A percentile compares a stretch with the other conserved stretches of the same genome.
phyloP scores from a whole-genome alignment of 2,888 invertebrate genomes.

The Mesorhabditis belari region DNA sequence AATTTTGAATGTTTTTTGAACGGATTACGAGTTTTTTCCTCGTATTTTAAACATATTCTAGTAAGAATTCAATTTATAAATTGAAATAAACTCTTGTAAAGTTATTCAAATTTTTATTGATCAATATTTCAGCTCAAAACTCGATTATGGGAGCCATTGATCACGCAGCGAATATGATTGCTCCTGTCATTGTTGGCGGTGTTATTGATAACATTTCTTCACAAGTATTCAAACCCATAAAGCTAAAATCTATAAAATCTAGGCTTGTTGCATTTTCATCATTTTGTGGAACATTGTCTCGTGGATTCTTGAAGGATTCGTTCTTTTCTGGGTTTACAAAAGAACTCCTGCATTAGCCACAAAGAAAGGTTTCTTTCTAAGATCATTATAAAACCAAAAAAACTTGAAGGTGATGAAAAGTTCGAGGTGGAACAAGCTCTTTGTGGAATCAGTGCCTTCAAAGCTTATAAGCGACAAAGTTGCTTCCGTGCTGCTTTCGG shows the following conservation, averaged over 20 bases:
- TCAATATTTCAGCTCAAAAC: constrained; percentile 38
- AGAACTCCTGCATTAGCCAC: constrained; percentile 5
- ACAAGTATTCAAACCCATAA: background rate
- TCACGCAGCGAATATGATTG: constrained; percentile 26
- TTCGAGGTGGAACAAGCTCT: background rate
- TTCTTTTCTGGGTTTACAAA: constrained; percentile 26
- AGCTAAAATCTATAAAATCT: background rate
- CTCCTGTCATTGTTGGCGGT: constrained; percentile 30
- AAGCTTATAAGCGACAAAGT: constrained; percentile 22
- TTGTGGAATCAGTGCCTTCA: constrained; percentile 2
- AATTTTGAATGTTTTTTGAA: too few species aligned
- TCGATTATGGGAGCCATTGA: constrained; percentile 29
- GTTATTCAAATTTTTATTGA: too few species aligned
- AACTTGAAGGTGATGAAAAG: too few species aligned
- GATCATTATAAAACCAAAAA: too few species aligned
- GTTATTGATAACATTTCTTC: constrained; percentile 12
- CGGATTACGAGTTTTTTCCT: too few species aligned
- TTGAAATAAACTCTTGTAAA: too few species aligned
- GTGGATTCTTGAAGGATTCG: constrained; percentile 33
- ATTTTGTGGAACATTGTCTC: constrained; percentile 34
- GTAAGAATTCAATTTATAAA: too few species aligned
- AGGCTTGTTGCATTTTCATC: constrained; percentile 11
- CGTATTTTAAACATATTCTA: too few species aligned
- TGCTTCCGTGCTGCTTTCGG: constrained; percentile 37
- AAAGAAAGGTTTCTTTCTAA: constrained; percentile 1